Evolutionary conservation across 2,113 vertebrate species (phyloP).

Genomic region (Hippocampus guttulatus): DNA sequence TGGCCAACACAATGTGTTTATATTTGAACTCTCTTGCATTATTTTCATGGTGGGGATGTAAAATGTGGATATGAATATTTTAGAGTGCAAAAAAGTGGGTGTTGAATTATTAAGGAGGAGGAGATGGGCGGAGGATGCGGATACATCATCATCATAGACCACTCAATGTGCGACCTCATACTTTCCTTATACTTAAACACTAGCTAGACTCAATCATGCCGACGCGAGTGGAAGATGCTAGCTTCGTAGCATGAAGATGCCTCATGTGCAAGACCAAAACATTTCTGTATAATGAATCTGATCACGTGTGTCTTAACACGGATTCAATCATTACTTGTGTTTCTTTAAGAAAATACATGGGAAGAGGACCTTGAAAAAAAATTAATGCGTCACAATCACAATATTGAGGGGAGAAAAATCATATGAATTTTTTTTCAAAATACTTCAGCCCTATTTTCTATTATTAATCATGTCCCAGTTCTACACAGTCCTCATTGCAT

Average conservation of each 20-base stretch:
- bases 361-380: too few relatives aligned
- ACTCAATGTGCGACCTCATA: background rate
- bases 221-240: background rate
- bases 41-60: constrained; percentile 14
- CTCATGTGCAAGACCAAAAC: too few relatives aligned
- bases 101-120: constrained; percentile 8
- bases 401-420: too few relatives aligned
- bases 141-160: constrained; percentile 14
- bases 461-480: too few relatives aligned
- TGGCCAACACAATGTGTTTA: background rate
- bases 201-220: background rate
- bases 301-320: too few relatives aligned
- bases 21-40: background rate
- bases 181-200: background rate
- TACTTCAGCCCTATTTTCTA: too few relatives aligned
- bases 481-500: too few relatives aligned
- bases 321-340: too few relatives aligned
- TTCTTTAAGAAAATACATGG: too few relatives aligned
- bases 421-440: too few relatives aligned
- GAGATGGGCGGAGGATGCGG: background rate
- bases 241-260: background rate
- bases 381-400: too few relatives aligned
- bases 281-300: too few relatives aligned
- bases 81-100: constrained; percentile 19
- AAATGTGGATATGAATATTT: constrained; percentile 54